A percentile compares a stretch with the other conserved stretches of the same genome.
These are phyloP conservation scores for Girardinichthys multiradiatus DNA, from an alignment of 2,113 vertebrate genomes.

Conservation along the genomic window DNA sequence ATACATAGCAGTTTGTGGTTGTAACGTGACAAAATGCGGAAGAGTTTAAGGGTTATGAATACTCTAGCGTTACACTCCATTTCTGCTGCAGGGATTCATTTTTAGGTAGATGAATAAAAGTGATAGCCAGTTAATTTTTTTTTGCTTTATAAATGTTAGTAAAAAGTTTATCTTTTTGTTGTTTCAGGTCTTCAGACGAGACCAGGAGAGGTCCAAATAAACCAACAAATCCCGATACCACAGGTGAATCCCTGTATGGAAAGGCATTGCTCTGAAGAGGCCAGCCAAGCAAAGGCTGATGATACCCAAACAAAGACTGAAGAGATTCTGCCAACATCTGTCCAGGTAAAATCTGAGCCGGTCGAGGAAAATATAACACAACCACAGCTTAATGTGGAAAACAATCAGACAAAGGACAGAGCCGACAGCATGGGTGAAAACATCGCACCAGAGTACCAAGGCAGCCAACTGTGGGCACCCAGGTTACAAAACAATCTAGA, in stretches of 20 bases:
- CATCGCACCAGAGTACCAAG: conserved; percentile 13
- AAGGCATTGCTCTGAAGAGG: not conserved
- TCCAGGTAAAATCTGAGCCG: conserved; percentile 65
- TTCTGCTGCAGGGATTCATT: too few relatives aligned
- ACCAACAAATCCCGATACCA: conserved; percentile 14
- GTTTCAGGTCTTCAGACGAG: conserved; percentile 36
- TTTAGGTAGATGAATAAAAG: not conserved
- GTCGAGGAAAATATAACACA: conserved; percentile 44
- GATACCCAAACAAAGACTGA: not conserved
- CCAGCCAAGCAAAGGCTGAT: not conserved
- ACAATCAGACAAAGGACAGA: conserved; percentile 9
- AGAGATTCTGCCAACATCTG: not conserved
- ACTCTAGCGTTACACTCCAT: too few relatives aligned
- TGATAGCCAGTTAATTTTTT: not conserved
- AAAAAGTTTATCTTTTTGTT: not conserved
- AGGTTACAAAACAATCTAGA: conserved; percentile 39
- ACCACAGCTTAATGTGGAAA: conserved; percentile 5
- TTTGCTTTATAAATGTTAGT: too few relatives aligned
- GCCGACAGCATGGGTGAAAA: conserved; percentile 14
- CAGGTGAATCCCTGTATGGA: conserved; percentile 11
- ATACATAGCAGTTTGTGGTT: too few relatives aligned
- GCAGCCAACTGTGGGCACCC: conserved; percentile 46
- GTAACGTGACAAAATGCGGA: too few relatives aligned
- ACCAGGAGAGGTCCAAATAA: conserved; percentile 18
- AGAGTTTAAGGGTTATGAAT: too few relatives aligned